Evolutionary conservation across 2,888 invertebrate species (phyloP), one percentile per base, ranked within the genome.

Genomic region (Agrilus biguttatus): DNA sequence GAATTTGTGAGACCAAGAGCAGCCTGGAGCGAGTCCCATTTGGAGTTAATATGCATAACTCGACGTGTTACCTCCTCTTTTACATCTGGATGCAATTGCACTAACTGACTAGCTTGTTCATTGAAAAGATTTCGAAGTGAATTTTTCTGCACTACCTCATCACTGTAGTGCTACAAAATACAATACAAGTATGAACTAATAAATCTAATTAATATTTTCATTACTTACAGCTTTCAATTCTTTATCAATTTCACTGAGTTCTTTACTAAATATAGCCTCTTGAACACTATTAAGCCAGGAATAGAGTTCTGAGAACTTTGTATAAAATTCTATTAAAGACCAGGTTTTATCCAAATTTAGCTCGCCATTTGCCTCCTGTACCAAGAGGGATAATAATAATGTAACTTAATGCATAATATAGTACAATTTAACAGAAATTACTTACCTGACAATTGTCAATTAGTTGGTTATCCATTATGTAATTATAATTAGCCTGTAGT

Each of bases 391-490:
- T 35, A 40, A 42, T 3, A 17, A 3, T 17, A 17, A 14, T 40
- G 14, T 19, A 33, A 13, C 33, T 28, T 12, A 19, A 19, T n/a
- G 28, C n/a, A 33, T 17, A 10, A 17, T 12, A 2, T 28, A 10
- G 10, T 10, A 28, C 14, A 6, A 21, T 33, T 40, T 39, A 19
- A 17, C 1, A 17, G 2, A 8, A 14, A 14, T n/a, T 41, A 55
- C 57, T 58, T 51, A 71, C 72, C 65, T 78, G 78, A 72, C 92
- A 92, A 54, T 83, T 81, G 62, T 91, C 89, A 49, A 93, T 83
- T 53, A 93, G 81, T 67, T 90, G 85, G 59, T 87, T 89, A 67
- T 90, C 90, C 92, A 93, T 92, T 60, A 93, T 86, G 66, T 88
- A 93, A 64, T 91, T 84, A 69, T 92, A 92, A 68, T 89, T 87